A percentile compares a stretch with the other conserved stretches of the same genome.
phyloP scores from a whole-genome alignment of 1,140 invertebrate species.

The Bombus soroeensis region DNA sequence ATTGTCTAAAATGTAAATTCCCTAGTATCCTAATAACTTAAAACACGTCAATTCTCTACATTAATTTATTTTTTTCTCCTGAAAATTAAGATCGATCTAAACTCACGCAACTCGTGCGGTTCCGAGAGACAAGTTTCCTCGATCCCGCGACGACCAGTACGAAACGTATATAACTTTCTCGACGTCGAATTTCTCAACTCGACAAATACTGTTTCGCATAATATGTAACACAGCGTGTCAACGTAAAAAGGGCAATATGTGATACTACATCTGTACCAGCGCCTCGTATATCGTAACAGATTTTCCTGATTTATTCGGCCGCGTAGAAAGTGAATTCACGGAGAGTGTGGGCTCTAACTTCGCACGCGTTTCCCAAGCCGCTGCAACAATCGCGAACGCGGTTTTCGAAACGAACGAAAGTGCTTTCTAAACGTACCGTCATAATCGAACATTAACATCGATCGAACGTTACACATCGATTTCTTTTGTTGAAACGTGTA shows the following conservation, averaged over 20 bases:
- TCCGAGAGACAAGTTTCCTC: background rate
- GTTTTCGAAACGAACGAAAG: conserved; percentile 18
- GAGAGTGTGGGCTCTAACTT: background rate
- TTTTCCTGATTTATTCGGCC: conserved; percentile 21
- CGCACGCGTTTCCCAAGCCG: background rate
- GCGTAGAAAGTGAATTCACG: conserved; percentile 15
- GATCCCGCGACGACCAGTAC: background rate
- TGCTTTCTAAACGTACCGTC: background rate
- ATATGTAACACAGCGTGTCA: background rate
- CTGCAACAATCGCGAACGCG: background rate
- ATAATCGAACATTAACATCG: background rate
- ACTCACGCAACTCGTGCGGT: background rate
- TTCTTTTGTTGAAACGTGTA: background rate
- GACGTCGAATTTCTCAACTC: conserved; percentile 25
- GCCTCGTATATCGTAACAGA: conserved; percentile 4
- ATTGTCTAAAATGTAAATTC: background rate
- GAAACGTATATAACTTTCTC: conserved; percentile 8
- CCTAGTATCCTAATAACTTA: background rate
- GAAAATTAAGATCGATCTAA: background rate
- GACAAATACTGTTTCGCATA: background rate
- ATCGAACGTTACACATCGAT: background rate
- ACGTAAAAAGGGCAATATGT: background rate
- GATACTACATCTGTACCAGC: background rate
- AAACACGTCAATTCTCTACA: background rate
- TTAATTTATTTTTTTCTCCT: too few species aligned